Base-by-base conservation (phyloP, 2,113 vertebrate genomes). In the Phyllostomus discolor region DNA sequence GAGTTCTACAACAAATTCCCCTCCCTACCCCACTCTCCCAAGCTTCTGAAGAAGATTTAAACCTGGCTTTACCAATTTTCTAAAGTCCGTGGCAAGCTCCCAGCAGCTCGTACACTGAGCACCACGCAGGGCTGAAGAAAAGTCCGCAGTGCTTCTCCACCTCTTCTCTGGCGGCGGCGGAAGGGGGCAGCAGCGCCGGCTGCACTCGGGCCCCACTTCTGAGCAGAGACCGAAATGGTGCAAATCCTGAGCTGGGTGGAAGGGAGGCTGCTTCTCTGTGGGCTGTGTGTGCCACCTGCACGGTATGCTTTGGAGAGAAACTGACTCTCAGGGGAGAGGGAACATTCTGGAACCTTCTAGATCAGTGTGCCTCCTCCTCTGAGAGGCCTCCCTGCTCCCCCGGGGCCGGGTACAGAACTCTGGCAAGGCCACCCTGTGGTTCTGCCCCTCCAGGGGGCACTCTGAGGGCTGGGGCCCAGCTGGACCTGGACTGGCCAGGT, bases 291-390 rank as follows among this genome's bases (percentile, higher is more conserved):
- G n/a, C 43, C 33, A 50, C 81, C 72, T 38, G 11, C 70, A 69
- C 54, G 35, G 62, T 26, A 38, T 26, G 52, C 57, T 76, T 81
- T 26, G 38, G 81, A 59, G 57, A 80, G 83, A 48, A 64, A 66
- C 35, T 31, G 31, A 9, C 31, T 43, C 43, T 16, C 15, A 0
- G 38, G 50, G n/a, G 52, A 59, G 0, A 92, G 52, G 24, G 76
- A 91, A 66, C 24, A 81, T 82, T 89, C 66, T 91, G 41, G 91
- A 96, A 90, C 10, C 59, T 84, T 90, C 28, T 70, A 54, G 76
- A 72, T 38, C 16, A 28, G 4, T n/a, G 5, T 14, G 38, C 62
- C 66, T 43, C 10, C 8, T 96, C 7, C 48, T 86, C 85, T 43
- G 59, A 50, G 11, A 64, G 52, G 66, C 41, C 73, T 48, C 12